Percentiles rank a stretch among this genome's conserved stretches.
Evolutionary conservation across 2,113 vertebrate species (phyloP).

Genomic region (Mystacornis crossleyi): DNA sequence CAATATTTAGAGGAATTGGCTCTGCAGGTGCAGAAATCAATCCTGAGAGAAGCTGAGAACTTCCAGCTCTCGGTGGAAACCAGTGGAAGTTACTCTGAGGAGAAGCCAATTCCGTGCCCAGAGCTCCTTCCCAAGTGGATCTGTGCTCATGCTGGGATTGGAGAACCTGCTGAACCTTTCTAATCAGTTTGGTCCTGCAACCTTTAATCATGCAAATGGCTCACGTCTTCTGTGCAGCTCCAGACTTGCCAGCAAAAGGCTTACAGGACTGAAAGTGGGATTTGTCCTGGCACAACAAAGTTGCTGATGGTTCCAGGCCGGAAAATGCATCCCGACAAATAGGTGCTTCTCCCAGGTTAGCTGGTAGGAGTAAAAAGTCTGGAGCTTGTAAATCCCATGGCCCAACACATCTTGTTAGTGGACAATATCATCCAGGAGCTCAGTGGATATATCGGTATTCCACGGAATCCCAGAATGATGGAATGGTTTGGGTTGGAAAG

Average conservation of each 20-base stretch:
- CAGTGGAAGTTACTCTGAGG: neutral
- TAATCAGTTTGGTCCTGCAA: constrained; percentile 35
- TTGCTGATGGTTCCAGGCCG: neutral
- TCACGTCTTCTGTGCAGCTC: neutral
- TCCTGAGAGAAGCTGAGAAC: constrained; percentile 9
- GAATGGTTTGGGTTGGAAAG: neutral
- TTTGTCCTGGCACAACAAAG: constrained; percentile 14
- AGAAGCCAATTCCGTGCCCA: neutral
- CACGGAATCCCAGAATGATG: neutral
- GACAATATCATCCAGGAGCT: neutral
- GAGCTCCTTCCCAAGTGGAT: neutral
- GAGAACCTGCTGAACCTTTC: neutral
- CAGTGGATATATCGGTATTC: neutral
- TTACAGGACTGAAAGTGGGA: neutral
- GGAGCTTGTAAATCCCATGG: neutral
- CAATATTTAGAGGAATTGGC: neutral
- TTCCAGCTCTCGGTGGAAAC: neutral
- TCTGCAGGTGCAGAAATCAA: constrained; percentile 45
- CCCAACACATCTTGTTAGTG: neutral
- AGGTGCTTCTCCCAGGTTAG: neutral
- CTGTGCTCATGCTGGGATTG: neutral
- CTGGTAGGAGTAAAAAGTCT: neutral
- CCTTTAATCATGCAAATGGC: constrained; percentile 26
- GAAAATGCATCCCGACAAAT: neutral
- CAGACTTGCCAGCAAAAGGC: constrained; percentile 3